Conservation (phyloP, 2,888 invertebrate genomes). For the Nyleta sp. region DNA sequence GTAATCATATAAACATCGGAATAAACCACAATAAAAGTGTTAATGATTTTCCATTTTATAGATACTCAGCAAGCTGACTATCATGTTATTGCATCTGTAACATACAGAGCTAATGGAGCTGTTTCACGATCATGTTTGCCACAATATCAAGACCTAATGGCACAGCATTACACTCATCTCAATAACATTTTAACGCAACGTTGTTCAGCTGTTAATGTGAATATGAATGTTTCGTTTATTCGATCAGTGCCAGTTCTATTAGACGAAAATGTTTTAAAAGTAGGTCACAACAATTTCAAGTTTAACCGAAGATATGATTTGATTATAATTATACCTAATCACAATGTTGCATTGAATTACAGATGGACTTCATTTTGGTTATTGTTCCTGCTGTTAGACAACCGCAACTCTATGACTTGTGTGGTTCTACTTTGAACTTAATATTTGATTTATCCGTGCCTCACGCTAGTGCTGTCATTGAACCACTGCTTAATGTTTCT, state of each 20-base stretch:
- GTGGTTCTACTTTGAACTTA: conserved; percentile 95
- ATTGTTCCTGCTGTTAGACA: conserved; percentile 94
- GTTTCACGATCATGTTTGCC: conserved; percentile 92
- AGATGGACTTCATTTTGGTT: conserved; percentile 93
- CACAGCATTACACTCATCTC: conserved; percentile 91
- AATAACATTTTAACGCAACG: conserved; percentile 93
- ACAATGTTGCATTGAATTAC: conserved; percentile 35
- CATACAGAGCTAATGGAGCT: conserved; percentile 95
- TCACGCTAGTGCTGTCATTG: conserved; percentile 94
- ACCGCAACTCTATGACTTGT: conserved; percentile 96
- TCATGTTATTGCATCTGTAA: conserved; percentile 93
- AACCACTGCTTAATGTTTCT: conserved; percentile 93
- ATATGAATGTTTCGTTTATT: conserved; percentile 96
- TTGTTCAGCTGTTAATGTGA: conserved; percentile 97
- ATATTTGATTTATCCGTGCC: conserved; percentile 98
- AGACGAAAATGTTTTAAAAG: conserved; percentile 93
- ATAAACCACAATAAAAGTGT: too few relatives aligned
- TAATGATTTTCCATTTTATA: conserved; percentile 75
- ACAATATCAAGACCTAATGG: conserved; percentile 92
- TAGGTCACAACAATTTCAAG: conserved; percentile 65
- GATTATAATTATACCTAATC: neutral
- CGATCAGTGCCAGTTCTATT: conserved; percentile 90
- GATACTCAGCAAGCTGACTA: conserved; percentile 98
- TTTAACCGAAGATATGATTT: neutral
- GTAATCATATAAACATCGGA: neutral